Evolutionary conservation across 2,113 vertebrate species (phyloP), one percentile per base, ranked within the genome.

Genomic region (Cynoglossus semilaevis): DNA sequence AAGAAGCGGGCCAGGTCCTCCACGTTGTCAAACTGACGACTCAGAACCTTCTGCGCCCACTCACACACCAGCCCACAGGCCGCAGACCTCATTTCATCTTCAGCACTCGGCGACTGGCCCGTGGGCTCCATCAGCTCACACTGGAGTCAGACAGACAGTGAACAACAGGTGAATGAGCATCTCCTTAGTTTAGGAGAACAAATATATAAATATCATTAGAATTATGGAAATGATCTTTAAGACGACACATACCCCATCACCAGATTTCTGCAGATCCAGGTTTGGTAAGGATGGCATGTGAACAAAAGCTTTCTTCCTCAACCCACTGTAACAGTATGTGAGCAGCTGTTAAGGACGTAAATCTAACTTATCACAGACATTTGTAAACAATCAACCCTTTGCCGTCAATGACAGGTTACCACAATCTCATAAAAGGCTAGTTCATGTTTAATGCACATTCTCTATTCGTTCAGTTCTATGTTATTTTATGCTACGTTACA

Each of bases 321-420:
- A 91, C 83, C 97, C 97, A 77, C 97, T 99, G 84, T 98, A 99
- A 91, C 97, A 99, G 90, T 98, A 99, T 78, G 95, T 99, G 88
- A 84, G 61, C 76, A 79, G 56, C 43, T 85, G 90, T 99, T 93
- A 98, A 98, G 95, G 92, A 43, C 6, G 22, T 2, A 29, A 29
- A 2, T 29, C 6, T 29, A 29, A 29, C 22, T 29, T 2, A 29
- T 29, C 22, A 29, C 6, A 29, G 22, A 29, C 22, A 29, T 29
- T 29, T 29, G 22, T 29, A 2, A 2, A 29, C 22, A 2, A 29
- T 29, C 22, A 29, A 6, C 22, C 6, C 22, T 29, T 29, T 29
- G 22, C 22, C 6, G 22, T 29, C 22, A 29, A 29, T n/a, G n/a
- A n/a, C n/a, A n/a, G n/a, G n/a, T n/a, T n/a, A n/a, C n/a, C n/a